These are phyloP conservation scores for Meloe dianella DNA, from an alignment of 2,888 invertebrate species.

Conservation along the genomic window DNA sequence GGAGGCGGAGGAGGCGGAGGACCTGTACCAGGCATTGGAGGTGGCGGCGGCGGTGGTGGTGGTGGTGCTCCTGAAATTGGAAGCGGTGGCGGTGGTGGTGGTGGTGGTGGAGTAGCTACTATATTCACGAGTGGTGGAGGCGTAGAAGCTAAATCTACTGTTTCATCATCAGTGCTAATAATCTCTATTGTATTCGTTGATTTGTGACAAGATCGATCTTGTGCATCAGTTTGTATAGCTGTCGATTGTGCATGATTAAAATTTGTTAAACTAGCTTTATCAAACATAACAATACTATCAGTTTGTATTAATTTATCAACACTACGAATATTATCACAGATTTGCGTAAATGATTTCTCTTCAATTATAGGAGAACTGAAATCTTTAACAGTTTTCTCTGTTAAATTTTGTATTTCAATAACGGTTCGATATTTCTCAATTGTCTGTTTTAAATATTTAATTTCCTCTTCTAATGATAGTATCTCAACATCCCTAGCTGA, in stretches of 20 bases:
- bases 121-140: slow-evolving; percentile 14
- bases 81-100: slow-evolving; percentile 20
- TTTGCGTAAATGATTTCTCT: slow-evolving; percentile 40
- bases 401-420: slow-evolving; percentile 65
- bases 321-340: slow-evolving; percentile 46
- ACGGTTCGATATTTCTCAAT: slow-evolving; percentile 66
- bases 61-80: not conserved
- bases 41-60: slow-evolving; percentile 29
- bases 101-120: slow-evolving; percentile 28
- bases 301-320: slow-evolving; percentile 28
- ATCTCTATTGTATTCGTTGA: slow-evolving; percentile 2
- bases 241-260: slow-evolving; percentile 22
- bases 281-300: slow-evolving; percentile 18
- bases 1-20: slow-evolving; percentile 2
- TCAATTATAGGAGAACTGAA: slow-evolving; percentile 60
- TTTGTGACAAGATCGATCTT: slow-evolving; percentile 22
- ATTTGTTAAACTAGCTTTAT: slow-evolving; percentile 26
- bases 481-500: slow-evolving; percentile 56
- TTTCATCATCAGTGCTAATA: not conserved
- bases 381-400: slow-evolving; percentile 63
- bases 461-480: slow-evolving; percentile 58
- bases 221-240: slow-evolving; percentile 32
- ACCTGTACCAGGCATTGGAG: slow-evolving; percentile 5
- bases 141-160: not conserved
- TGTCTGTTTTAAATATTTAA: slow-evolving; percentile 64